Base-by-base conservation (phyloP, 2,113 vertebrate genomes). In the Charina bottae region DNA sequence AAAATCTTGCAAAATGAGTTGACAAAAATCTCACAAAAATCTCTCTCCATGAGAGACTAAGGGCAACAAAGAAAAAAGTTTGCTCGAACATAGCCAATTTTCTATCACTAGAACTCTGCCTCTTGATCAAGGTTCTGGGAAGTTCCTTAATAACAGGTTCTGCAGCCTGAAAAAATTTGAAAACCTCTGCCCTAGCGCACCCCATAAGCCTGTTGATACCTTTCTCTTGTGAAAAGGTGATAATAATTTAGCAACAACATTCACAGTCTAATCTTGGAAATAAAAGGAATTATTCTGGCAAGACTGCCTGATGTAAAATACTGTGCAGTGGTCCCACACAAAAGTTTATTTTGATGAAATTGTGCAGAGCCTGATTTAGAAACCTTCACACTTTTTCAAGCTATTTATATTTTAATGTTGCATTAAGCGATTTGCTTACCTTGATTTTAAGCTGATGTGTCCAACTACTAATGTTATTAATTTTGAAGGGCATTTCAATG, bases 391-490 rank as follows among this genome's bases (percentile, higher is more conserved):
- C 64, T n/a, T 88, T 62, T 88, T 72, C 28, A 89, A 28, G 60
- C 28, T 89, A 28, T 9, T 46, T 33, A 56, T 89, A n/a, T 19
- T n/a, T 68, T 53, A 88, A 60, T 53, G 33, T 72, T 68, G 10
- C 26, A 11, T 83, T 78, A 42, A 78, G 72, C 92, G 88, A 90
- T 85, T 87, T 23, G 93, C 95, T 96, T 93, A 99, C 98, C 98
- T 99, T 99, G 17, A 96, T 96, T 96, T 97, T 97, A 89, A 98
- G 93, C 59, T 94, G 17, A 90, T 98, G 98, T 64, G 97, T 98
- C 90, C 94, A 93, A 92, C 97, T 97, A 3, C 78, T 60, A 90
- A 98, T 97, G 59, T 88, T 83, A 60, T 94, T 93, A 93, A 99
- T 98, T 95, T 97, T 85, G 10, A 97, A 92, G 0, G 97, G 98